phyloP scores from a whole-genome alignment of 2,113 vertebrate genomes.

The Daboia siamensis region DNA sequence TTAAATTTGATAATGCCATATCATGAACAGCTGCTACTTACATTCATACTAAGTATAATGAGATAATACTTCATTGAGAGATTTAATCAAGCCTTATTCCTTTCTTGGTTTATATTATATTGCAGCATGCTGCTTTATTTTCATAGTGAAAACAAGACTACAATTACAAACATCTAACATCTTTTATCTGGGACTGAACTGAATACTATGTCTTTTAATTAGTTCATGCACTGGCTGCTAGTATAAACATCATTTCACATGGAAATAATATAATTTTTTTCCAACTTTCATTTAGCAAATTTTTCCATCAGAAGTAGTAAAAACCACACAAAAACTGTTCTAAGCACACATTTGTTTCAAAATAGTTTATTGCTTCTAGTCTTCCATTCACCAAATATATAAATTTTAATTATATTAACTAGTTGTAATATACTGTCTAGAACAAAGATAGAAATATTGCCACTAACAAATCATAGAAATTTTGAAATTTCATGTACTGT shows the following conservation, averaged over 20 bases:
- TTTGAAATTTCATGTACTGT: neutral
- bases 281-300: neutral
- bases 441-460: neutral
- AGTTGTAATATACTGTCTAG: neutral
- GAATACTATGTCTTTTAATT: neutral
- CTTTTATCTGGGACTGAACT: neutral
- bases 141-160: neutral
- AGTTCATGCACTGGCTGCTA: neutral
- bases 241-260: neutral
- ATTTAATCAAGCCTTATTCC: neutral
- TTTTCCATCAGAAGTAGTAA: neutral
- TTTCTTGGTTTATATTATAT: neutral
- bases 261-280: neutral
- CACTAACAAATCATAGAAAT: neutral
- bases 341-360: neutral
- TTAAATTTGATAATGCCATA: neutral
- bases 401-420: neutral
- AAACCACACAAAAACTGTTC: neutral
- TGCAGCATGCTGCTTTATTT: neutral
- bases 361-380: neutral
- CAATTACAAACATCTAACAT: neutral
- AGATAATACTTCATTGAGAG: neutral
- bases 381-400: neutral
- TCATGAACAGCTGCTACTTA: constrained; percentile 1
- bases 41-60: rapidly evolving